Evolutionary conservation across 2,888 invertebrate genomes (phyloP).

Genomic region (Drosophila mimetica): DNA sequence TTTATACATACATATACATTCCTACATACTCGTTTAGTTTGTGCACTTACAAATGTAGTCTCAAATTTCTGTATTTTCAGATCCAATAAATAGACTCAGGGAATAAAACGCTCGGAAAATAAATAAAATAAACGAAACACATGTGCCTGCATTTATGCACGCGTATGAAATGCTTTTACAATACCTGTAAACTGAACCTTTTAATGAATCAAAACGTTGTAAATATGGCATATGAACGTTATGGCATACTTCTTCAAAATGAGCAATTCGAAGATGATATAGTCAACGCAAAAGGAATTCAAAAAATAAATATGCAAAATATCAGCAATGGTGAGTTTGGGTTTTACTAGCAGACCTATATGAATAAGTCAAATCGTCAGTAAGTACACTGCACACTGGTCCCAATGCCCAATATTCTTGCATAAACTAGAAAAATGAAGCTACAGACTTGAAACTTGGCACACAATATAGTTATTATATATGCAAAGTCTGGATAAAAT

Average conservation of each 20-base stretch:
- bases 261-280: slow-evolving; percentile 20
- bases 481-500: background rate
- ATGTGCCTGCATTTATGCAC: slow-evolving; percentile 2
- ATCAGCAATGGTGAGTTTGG: slow-evolving; percentile 6
- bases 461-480: background rate
- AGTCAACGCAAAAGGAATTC: slow-evolving; percentile 1
- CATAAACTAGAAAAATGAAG: too few relatives aligned
- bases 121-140: background rate
- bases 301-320: slow-evolving; percentile 6
- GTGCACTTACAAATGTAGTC: background rate
- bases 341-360: background rate
- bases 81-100: background rate
- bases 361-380: background rate
- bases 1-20: background rate
- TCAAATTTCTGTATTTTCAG: slow-evolving; percentile 2
- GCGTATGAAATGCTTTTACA: slow-evolving; percentile 6
- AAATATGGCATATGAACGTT: slow-evolving; percentile 23
- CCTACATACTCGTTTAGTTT: background rate
- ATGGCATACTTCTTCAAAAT: slow-evolving; percentile 23
- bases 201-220: slow-evolving; percentile 3
- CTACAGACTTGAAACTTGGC: too few relatives aligned
- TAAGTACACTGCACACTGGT: background rate
- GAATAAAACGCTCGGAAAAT: slow-evolving; percentile 1
- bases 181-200: slow-evolving; percentile 1
- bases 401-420: too few relatives aligned